A percentile compares a stretch with the other conserved stretches of the same genome.
Conservation (phyloP, 2,797 vertebrate species). For the Ctenopoma kingsleyae region DNA sequence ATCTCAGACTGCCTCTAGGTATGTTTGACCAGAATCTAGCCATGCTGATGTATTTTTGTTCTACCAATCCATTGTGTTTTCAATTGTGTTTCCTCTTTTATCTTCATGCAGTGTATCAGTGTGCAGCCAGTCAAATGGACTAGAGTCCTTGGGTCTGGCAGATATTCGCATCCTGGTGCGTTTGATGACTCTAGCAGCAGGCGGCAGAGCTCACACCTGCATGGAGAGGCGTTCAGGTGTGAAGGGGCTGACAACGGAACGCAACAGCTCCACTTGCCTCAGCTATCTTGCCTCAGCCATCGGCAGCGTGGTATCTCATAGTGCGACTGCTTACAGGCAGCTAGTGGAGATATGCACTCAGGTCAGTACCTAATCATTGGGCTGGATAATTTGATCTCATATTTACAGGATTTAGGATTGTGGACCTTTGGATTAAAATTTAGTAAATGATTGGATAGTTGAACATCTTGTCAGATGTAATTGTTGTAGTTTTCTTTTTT, state of each 20-base stretch:
- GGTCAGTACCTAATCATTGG: conserved; percentile 61
- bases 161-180: conserved; percentile 87
- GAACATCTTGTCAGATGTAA: not conserved
- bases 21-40: not conserved
- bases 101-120: conserved; percentile 71
- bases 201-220: conserved; percentile 81
- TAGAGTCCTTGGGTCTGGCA: conserved; percentile 86
- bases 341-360: conserved; percentile 89
- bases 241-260: conserved; percentile 57
- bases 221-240: conserved; percentile 68
- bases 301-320: conserved; percentile 85
- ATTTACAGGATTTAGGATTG: not conserved
- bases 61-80: conserved; percentile 7
- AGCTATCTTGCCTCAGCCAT: conserved; percentile 86
- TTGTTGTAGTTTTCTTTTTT: not conserved
- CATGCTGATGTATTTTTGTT: not conserved
- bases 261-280: conserved; percentile 78
- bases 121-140: conserved; percentile 81
- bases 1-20: conserved; percentile 86
- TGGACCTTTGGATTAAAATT: not conserved
- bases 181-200: conserved; percentile 86
- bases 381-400: not conserved
- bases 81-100: not conserved
- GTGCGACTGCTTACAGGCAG: conserved; percentile 82
- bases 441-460: not conserved